These are phyloP conservation scores for Orthosia incerta DNA, from an alignment of 2,888 invertebrate species.

Conservation along the genomic window DNA sequence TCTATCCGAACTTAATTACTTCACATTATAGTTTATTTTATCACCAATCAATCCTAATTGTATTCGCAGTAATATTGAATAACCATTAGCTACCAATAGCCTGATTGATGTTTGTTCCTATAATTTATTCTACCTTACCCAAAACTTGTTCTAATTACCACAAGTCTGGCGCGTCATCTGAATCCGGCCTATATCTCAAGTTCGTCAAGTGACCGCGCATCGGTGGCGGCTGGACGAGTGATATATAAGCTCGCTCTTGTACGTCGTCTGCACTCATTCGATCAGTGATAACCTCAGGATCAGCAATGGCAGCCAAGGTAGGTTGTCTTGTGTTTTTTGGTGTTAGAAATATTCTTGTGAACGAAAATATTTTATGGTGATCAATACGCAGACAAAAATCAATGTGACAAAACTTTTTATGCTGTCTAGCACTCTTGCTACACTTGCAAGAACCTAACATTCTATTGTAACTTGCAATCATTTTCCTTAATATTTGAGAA, in stretches of 20 bases:
- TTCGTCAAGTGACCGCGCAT: slow-evolving; percentile 64
- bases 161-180: neutral
- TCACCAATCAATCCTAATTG: neutral
- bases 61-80: neutral
- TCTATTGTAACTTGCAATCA: neutral
- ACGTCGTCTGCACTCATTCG: slow-evolving; percentile 74
- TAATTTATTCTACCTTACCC: slow-evolving; percentile 3
- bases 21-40: too few species aligned
- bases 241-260: slow-evolving; percentile 75
- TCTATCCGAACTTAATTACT: neutral
- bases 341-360: neutral
- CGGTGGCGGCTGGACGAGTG: slow-evolving; percentile 25
- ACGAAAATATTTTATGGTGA: neutral
- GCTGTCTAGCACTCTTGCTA: too few species aligned
- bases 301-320: slow-evolving; percentile 84
- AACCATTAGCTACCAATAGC: neutral
- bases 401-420: too few species aligned
- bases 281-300: slow-evolving; percentile 73
- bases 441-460: too few species aligned
- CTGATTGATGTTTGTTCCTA: slow-evolving; percentile 15
- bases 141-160: slow-evolving; percentile 47
- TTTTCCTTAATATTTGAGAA: too few species aligned
- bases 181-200: slow-evolving; percentile 68
- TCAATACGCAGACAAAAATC: neutral
- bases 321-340: slow-evolving; percentile 15